Evolutionary conservation across 2,888 invertebrate species (phyloP), one percentile per base, ranked within the genome.

Genomic region (Ormyrus pomaceus): DNA sequence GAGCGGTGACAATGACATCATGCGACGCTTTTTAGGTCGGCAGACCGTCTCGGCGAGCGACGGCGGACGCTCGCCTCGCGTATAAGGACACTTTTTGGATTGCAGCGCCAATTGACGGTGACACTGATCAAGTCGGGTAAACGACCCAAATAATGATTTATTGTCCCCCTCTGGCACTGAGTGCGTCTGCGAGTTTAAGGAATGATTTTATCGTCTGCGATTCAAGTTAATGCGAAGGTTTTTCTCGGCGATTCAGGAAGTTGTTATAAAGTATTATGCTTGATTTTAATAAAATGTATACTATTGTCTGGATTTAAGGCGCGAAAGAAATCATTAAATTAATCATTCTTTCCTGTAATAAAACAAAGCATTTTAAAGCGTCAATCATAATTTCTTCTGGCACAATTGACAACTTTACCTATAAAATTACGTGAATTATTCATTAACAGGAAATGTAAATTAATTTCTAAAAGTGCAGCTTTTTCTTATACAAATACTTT

Each of bases 1-100:
- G 61, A 10, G 68, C 19, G 11, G 56, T 59, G 69, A 55, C 62
- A 62, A 56, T 72, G 76, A 81, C 70, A 77, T 75, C 78, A 74
- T 65, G 62, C 62, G 13, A 4, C 50, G 53, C 56, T 70, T 72
- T 34, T 79, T 68, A 70, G 70, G 70, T 75, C 74, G 79, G 19
- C 69, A 19, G 53, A 66, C n/a, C 64, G 51, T 65, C 74, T 46
- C 34, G n/a, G 64, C 46, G 45, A 61, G 62, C 62, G 5, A 10
- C 13, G 34, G 34, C 34, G 34, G 34, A 34, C 34, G 34, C 34
- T 34, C 34, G 3, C 19, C 34, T 34, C 34, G 34, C 4, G 34
- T 4, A 4, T 34, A 34, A 34, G 34, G 34, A 34, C 34, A 4
- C 34, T 34, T 34, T 34, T 34, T 34, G 34, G 34, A 34, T 4